These are phyloP conservation scores for Ornithoptera priamus DNA, from an alignment of 2,888 invertebrate species.

Conservation along the genomic window DNA sequence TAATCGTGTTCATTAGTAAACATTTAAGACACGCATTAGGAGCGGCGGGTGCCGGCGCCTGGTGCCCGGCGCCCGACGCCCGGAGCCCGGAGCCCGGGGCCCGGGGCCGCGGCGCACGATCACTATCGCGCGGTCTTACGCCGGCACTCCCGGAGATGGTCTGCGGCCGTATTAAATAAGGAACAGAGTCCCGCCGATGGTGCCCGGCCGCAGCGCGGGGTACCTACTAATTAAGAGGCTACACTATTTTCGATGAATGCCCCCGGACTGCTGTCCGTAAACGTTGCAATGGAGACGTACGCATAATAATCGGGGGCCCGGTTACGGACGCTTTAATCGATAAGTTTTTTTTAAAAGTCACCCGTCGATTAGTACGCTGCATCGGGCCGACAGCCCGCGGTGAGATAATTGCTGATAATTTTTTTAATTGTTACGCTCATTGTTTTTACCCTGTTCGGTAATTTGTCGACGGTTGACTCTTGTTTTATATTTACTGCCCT, in stretches of 20 bases:
- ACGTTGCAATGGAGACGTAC: slow-evolving; percentile 63
- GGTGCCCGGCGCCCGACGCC: no score
- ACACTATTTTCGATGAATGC: slow-evolving; percentile 43
- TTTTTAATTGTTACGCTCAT: slow-evolving; percentile 58
- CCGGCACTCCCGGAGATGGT: no score
- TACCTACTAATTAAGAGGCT: slow-evolving; percentile 64
- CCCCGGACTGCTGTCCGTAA: slow-evolving; percentile 11
- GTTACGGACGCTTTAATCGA: slow-evolving; percentile 60
- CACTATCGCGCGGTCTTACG: slow-evolving; percentile 46
- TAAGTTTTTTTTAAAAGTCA: slow-evolving; percentile 47
- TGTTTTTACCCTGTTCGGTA: slow-evolving; percentile 20
- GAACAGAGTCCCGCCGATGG: slow-evolving; percentile 49
- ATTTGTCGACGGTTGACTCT: slow-evolving; percentile 21
- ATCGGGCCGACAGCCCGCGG: slow-evolving; percentile 64
- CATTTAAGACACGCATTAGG: slow-evolving; percentile 77
- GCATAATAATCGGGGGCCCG: slow-evolving; percentile 54
- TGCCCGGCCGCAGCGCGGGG: slow-evolving; percentile 59
- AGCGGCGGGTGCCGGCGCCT: no score
- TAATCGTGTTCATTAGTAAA: slow-evolving; percentile 79
- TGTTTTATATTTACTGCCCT: slow-evolving; percentile 22
- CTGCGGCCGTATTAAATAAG: no score
- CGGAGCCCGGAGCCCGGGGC: slow-evolving; percentile 46
- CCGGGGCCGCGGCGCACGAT: slow-evolving; percentile 50
- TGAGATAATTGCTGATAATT: slow-evolving; percentile 65
- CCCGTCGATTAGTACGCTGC: slow-evolving; percentile 64